These are phyloP conservation scores for Spongilla lacustris DNA, from an alignment of 37 sponge, comb jelly and placozoan species.

Conservation along the genomic window DNA sequence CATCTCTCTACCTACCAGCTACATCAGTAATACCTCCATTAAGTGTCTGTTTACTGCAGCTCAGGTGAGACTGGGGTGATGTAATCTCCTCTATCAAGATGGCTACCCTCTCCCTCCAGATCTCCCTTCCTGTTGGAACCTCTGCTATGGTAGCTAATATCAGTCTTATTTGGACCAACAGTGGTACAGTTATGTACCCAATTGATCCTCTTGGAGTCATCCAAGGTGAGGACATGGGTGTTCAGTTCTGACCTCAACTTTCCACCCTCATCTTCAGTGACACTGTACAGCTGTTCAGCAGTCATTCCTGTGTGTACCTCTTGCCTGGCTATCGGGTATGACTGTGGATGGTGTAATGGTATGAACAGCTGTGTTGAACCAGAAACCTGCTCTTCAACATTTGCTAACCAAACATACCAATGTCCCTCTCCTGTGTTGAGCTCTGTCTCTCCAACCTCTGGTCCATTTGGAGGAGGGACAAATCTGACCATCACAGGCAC, in stretches of 20 bases:
- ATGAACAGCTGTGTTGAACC: background rate
- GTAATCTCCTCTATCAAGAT: background rate
- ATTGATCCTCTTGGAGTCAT: conserved; percentile 10
- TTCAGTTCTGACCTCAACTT: background rate
- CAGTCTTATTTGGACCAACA: conserved; percentile 21
- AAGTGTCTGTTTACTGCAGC: conserved; percentile 1
- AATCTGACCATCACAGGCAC: conserved; percentile 67
- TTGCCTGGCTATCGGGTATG: conserved; percentile 41
- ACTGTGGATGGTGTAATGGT: conserved; percentile 70
- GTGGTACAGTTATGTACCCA: background rate
- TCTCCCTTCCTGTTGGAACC: background rate
- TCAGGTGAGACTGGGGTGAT: conserved; percentile 9
- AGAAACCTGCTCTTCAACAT: conserved; percentile 22
- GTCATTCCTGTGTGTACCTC: conserved; percentile 34
- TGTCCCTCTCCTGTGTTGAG: conserved; percentile 58
- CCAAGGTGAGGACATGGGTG: background rate
- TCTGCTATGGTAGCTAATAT: conserved; percentile 1
- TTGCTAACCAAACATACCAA: background rate
- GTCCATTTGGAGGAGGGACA: conserved; percentile 76
- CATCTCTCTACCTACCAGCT: background rate
- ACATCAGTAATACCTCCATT: conserved; percentile 19
- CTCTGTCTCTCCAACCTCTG: conserved; percentile 40
- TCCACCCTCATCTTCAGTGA: conserved; percentile 26
- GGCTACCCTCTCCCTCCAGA: background rate
- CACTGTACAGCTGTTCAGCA: conserved; percentile 46